Percentiles rank a stretch among this genome's conserved stretches.
Conservation (phyloP, 2,113 vertebrate genomes). For the Lepus timidus region DNA sequence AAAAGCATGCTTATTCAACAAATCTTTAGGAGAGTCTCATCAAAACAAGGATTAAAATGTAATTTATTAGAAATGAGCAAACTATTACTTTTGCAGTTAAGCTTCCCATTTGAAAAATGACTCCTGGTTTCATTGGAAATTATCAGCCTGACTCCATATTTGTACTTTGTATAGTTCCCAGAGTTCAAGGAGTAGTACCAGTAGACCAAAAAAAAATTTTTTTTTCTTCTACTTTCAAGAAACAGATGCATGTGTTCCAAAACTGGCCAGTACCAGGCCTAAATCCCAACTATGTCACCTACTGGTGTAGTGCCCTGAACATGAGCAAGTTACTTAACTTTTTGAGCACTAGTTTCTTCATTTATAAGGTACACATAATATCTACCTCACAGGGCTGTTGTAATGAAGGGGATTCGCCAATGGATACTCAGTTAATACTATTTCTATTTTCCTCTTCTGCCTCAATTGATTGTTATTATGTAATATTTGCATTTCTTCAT, state of each 20-base stretch:
- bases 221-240: slow-evolving; percentile 61
- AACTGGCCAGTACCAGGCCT: slow-evolving; percentile 42
- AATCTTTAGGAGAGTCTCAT: slow-evolving; percentile 53
- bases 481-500: slow-evolving; percentile 56
- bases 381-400: not conserved
- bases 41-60: slow-evolving; percentile 59
- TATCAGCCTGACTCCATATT: slow-evolving; percentile 22
- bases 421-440: slow-evolving; percentile 63
- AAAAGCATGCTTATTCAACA: slow-evolving; percentile 34
- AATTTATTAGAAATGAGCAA: slow-evolving; percentile 52
- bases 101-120: slow-evolving; percentile 70
- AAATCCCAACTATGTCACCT: slow-evolving; percentile 27
- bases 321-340: slow-evolving; percentile 45
- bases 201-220: slow-evolving; percentile 59
- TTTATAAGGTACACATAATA: slow-evolving; percentile 45
- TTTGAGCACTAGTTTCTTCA: slow-evolving; percentile 42
- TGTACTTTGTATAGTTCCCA: slow-evolving; percentile 32
- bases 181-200: slow-evolving; percentile 33
- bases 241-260: slow-evolving; percentile 36
- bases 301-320: slow-evolving; percentile 21
- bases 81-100: slow-evolving; percentile 52
- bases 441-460: slow-evolving; percentile 28
- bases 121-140: slow-evolving; percentile 31
- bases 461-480: not conserved
- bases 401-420: slow-evolving; percentile 55